Evolutionary conservation across 2,888 invertebrate genomes (phyloP).

Genomic region (Patella ulyssiponensis): DNA sequence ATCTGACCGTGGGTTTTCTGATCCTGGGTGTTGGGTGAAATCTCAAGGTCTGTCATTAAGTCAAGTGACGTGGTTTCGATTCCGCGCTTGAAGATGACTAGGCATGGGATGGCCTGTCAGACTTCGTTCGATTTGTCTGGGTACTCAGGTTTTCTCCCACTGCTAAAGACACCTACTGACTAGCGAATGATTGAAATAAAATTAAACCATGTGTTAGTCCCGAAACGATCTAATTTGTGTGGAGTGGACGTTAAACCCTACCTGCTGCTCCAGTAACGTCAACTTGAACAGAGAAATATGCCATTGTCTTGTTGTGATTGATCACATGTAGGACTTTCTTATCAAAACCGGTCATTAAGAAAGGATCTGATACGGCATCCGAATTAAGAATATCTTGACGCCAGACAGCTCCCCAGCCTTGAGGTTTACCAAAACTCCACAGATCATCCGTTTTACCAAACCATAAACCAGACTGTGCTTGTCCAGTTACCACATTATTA

Average conservation of each 20-base stretch:
- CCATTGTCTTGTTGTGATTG: not conserved
- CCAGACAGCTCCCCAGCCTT: slow-evolving; percentile 47
- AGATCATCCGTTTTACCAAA: slow-evolving; percentile 42
- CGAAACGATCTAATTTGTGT: no score
- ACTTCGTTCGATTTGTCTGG: no score
- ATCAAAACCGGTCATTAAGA: slow-evolving; percentile 44
- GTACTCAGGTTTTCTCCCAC: no score
- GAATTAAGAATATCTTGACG: slow-evolving; percentile 26
- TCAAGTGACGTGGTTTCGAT: no score
- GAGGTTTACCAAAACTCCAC: slow-evolving; percentile 45
- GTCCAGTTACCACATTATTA: slow-evolving; percentile 46
- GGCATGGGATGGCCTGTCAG: no score
- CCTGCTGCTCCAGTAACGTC: slow-evolving; percentile 44
- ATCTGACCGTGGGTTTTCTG: no score
- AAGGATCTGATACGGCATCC: slow-evolving; percentile 35
- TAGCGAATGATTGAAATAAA: no score
- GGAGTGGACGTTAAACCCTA: slow-evolving; percentile 1
- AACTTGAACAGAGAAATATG: slow-evolving; percentile 25
- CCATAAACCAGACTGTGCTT: slow-evolving; percentile 43
- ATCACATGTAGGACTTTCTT: slow-evolving; percentile 42
- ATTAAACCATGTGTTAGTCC: no score
- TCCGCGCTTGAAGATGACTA: no score
- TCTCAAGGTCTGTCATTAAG: no score
- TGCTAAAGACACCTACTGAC: no score
- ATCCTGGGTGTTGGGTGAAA: no score